phyloP scores from a whole-genome alignment of 2,888 invertebrate genomes.

The Furcula furcula region DNA sequence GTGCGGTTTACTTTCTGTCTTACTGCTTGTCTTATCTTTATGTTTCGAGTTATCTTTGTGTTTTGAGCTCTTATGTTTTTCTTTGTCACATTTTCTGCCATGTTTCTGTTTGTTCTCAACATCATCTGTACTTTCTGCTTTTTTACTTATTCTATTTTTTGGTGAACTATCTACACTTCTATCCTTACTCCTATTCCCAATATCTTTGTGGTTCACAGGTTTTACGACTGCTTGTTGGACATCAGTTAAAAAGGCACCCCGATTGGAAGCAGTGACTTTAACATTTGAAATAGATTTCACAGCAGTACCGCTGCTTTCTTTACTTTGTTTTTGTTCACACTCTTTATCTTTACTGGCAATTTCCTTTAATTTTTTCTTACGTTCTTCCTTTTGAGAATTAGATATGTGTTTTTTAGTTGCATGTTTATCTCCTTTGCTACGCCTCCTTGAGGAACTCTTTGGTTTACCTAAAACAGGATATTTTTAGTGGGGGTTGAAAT shows the following conservation, averaged over 20 bases:
- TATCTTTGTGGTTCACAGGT: slow-evolving; percentile 44
- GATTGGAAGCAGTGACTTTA: slow-evolving; percentile 76
- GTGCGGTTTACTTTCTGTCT: slow-evolving; percentile 12
- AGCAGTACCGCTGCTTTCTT: slow-evolving; percentile 28
- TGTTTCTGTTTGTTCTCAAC: slow-evolving; percentile 24
- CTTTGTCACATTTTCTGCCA: slow-evolving; percentile 14
- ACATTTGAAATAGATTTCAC: slow-evolving; percentile 49
- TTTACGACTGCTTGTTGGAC: slow-evolving; percentile 37
- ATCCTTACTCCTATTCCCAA: slow-evolving; percentile 19
- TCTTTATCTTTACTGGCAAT: slow-evolving; percentile 62
- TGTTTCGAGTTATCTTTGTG: slow-evolving; percentile 20
- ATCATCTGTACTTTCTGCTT: slow-evolving; percentile 14
- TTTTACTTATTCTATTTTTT: slow-evolving; percentile 10
- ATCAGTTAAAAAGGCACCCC: slow-evolving; percentile 80
- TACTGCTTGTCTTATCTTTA: slow-evolving; percentile 19
- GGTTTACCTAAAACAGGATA: slow-evolving; percentile 38
- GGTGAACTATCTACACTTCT: slow-evolving; percentile 18
- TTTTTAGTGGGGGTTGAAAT: too few relatives aligned
- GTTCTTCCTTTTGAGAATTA: slow-evolving; percentile 62
- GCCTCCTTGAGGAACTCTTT: slow-evolving; percentile 34
- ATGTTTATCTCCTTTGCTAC: slow-evolving; percentile 36
- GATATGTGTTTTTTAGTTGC: slow-evolving; percentile 43
- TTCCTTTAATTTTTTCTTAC: slow-evolving; percentile 76
- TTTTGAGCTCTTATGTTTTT: slow-evolving; percentile 21
- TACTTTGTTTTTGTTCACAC: slow-evolving; percentile 25